Base-by-base conservation (phyloP, 2,797 vertebrate species). In the Hipposideros larvatus region DNA sequence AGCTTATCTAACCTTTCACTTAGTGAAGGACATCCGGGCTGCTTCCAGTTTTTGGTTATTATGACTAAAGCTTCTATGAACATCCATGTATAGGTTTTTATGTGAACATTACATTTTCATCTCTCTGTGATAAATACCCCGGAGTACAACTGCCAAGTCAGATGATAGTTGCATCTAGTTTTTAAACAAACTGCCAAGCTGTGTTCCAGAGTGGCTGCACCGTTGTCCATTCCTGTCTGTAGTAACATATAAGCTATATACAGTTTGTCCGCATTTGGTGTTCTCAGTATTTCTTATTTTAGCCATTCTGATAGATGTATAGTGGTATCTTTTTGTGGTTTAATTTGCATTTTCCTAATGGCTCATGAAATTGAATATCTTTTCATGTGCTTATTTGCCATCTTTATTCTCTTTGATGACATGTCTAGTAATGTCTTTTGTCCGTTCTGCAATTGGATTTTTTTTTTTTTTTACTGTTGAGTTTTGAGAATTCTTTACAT, bases 71-170 rank as follows among this genome's bases (percentile, higher is more conserved):
- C 24, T 87, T 4, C 22, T 77, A 5, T 46, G 59, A 97, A 87
- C n/a, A 91, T 84, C 61, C 75, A 11, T 53, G 14, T 22, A 26
- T 3, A 66, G 34, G 21, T 57, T 84, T 96, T 19, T 92, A 55
- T 53, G 22, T 78, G 41, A 93, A 80, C 6, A 0, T 9, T 31
- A 84, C 37, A 5, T 87, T 41, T 84, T 55, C 7, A 16, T 92
- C 95, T 94, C 41, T 93, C 19, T 53, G 59, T 7, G 22, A 88
- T 59, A 90, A 90, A 95, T 91, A 7, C 31, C 11, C 37, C 48
- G 16, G 43, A 48, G 18, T 68, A 74, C 16, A 87, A 66, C 22
- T 75, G 22, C 61, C 53, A 87, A n/a, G 51, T 66, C 78, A 90
- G 43, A 10, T 63, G 19, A 48, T 31, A 74, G 22, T 55, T 90